Evolutionary conservation across 1,140 invertebrate genomes (phyloP).

Genomic region (Eumeta japonica): DNA sequence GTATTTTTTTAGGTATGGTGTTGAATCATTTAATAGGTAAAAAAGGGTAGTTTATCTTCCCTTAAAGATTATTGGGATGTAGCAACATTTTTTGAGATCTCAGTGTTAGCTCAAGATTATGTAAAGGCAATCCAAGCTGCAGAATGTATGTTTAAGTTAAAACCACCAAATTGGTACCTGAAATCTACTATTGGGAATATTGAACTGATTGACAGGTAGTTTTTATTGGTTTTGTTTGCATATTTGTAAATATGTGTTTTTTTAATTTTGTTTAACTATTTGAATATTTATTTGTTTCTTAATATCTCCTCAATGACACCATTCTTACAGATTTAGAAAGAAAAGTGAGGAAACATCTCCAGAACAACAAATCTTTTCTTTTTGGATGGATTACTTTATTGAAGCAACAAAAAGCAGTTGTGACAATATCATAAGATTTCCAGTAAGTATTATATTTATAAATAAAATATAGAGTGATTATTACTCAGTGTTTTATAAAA

Average conservation of each 20-base stretch:
- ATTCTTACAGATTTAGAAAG: constrained; percentile 71
- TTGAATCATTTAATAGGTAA: constrained; percentile 97
- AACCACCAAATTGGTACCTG: constrained; percentile 98
- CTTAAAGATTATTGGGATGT: constrained; percentile 99
- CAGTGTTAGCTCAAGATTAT: constrained; percentile 96
- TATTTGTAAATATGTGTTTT: constrained; percentile 5
- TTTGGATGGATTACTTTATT: constrained; percentile 99
- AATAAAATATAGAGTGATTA: constrained; percentile 2
- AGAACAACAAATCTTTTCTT: constrained; percentile 88
- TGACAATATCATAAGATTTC: constrained; percentile 83
- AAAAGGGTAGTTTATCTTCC: constrained; percentile 90
- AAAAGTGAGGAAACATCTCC: constrained; percentile 71
- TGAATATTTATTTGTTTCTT: neutral
- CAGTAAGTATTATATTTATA: constrained; percentile 63
- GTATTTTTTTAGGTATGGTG: constrained; percentile 71
- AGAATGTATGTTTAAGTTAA: constrained; percentile 98
- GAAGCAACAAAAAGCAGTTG: constrained; percentile 81
- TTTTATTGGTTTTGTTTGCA: constrained; percentile 4
- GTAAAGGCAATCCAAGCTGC: constrained; percentile 96
- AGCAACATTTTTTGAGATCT: constrained; percentile 99
- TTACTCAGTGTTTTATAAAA: no score
- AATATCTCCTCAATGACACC: no score
- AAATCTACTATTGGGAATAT: constrained; percentile 99
- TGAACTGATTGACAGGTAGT: constrained; percentile 78
- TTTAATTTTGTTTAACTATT: constrained; percentile 1